Base-by-base conservation (phyloP, 1,140 invertebrate species). In the Agraylea sexmaculata region DNA sequence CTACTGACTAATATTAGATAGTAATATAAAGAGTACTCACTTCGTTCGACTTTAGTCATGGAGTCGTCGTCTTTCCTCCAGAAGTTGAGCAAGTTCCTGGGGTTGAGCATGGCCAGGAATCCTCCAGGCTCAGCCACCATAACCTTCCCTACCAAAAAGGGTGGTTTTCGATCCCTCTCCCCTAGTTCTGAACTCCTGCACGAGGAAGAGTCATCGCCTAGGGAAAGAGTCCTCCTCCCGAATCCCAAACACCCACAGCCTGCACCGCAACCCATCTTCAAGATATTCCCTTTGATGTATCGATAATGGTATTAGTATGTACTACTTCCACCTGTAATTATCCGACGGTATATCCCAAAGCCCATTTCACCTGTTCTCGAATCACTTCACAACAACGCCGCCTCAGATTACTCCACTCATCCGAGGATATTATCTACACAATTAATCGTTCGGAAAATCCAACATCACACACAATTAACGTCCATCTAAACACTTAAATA, bases 41-140 rank as follows among this genome's bases (percentile, higher is more conserved):
- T 76, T 66, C 74, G 68, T 58, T 78, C 75, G 35, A 74, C 72
- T 55, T 75, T 75, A 7, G 75, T 75, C 71, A 77, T 77, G 60
- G 74, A 69, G 46, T 73, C 70, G 47, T 72, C 68, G 40, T 53
- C 50, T 45, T 67, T 62, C 44, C 70, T 65, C 63, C 71, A 70
- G 52, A 70, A 71, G 43, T 64, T 61, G 25, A 71, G 57, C 48
- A 69, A 70, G 53, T 59, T 58, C 49, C 57, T 55, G 45, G 61
- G 57, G 35, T 56, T 54, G 12, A 69, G 55, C 19, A 58, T 60
- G 59, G 55, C 70, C 43, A 60, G 60, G 40, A 69, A 55, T 51
- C 60, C 63, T 43, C 50, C 47, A 11, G 50, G 46, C 4, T 46
- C 53, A 15, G 43, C 43, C 3, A 44, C 47, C 31, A 49, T 49